These are phyloP conservation scores for Argyresthia albistria DNA, from an alignment of 2,888 invertebrate genomes.

Conservation along the genomic window DNA sequence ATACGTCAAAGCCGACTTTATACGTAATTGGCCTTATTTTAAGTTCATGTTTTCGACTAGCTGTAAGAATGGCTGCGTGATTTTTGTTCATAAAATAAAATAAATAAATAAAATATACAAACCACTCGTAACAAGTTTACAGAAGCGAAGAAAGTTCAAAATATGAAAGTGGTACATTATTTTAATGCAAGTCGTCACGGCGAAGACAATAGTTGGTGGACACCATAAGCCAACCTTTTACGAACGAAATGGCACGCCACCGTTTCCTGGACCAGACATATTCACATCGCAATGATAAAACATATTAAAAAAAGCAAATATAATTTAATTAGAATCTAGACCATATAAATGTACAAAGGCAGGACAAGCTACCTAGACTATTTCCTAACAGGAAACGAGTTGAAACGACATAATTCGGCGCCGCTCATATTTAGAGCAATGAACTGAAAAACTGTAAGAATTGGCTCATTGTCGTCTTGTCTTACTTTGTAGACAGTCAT, in stretches of 20 bases:
- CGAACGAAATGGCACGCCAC: slow-evolving; percentile 51
- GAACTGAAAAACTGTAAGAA: not conserved
- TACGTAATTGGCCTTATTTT: too few species aligned
- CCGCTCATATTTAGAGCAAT: not conserved
- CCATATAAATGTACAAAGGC: too few species aligned
- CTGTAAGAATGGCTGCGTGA: too few species aligned
- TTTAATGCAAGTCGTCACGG: slow-evolving; percentile 41
- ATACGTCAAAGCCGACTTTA: too few species aligned
- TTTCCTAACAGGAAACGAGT: too few species aligned
- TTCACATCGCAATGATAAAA: not conserved
- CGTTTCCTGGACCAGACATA: slow-evolving; percentile 18
- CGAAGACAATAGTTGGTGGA: slow-evolving; percentile 43
- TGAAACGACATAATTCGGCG: too few species aligned
- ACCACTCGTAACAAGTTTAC: too few species aligned
- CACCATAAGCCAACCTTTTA: slow-evolving; percentile 52
- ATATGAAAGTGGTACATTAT: slow-evolving; percentile 10
- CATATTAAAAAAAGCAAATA: not conserved
- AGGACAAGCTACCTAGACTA: too few species aligned
- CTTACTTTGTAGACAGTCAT: not conserved
- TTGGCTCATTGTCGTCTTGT: not conserved
- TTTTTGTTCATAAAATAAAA: too few species aligned
- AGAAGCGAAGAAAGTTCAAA: not conserved
- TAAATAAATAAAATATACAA: too few species aligned
- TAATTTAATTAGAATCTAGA: not conserved
- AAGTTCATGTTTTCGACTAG: too few species aligned